Percentiles rank a stretch among this genome's conserved stretches.
Conservation (phyloP, 2,888 invertebrate genomes). For the Apamea monoglypha region DNA sequence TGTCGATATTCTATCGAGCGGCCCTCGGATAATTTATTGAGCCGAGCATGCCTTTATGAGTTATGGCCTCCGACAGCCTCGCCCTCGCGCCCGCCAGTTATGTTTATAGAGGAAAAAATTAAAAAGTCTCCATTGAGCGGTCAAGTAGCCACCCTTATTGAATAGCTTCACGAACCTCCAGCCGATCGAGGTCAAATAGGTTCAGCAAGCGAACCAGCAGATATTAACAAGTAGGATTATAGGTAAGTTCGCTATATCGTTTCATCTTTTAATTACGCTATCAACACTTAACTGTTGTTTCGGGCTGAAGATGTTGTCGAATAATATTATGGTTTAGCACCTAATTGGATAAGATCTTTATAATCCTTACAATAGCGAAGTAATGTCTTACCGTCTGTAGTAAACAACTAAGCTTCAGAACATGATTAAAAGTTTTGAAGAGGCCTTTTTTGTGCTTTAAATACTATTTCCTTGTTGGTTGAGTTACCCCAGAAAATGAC, state of each 20-base stretch:
- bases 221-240: not conserved
- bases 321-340: slow-evolving; percentile 35
- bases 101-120: slow-evolving; percentile 65
- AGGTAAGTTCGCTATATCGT: not conserved
- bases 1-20: slow-evolving; percentile 78
- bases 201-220: not conserved
- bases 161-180: slow-evolving; percentile 32
- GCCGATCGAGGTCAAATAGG: not conserved
- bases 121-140: slow-evolving; percentile 62
- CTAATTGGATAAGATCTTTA: slow-evolving; percentile 49
- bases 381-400: slow-evolving; percentile 47
- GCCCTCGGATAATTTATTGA: slow-evolving; percentile 75
- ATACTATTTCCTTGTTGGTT: too few species aligned
- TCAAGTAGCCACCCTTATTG: slow-evolving; percentile 38
- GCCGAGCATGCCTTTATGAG: slow-evolving; percentile 72
- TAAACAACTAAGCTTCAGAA: slow-evolving; percentile 29
- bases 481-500: too few species aligned
- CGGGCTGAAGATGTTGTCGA: slow-evolving; percentile 23
- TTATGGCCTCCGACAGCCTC: slow-evolving; percentile 69
- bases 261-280: slow-evolving; percentile 32
- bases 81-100: slow-evolving; percentile 61
- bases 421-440: slow-evolving; percentile 17
- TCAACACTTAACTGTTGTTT: slow-evolving; percentile 33
- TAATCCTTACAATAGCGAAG: slow-evolving; percentile 33
- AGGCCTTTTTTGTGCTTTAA: too few species aligned